A percentile compares a stretch with the other conserved stretches of the same genome.
These are phyloP conservation scores for Drosophila ananassae DNA, from an alignment of 1,140 invertebrate species.

Conservation along the genomic window DNA sequence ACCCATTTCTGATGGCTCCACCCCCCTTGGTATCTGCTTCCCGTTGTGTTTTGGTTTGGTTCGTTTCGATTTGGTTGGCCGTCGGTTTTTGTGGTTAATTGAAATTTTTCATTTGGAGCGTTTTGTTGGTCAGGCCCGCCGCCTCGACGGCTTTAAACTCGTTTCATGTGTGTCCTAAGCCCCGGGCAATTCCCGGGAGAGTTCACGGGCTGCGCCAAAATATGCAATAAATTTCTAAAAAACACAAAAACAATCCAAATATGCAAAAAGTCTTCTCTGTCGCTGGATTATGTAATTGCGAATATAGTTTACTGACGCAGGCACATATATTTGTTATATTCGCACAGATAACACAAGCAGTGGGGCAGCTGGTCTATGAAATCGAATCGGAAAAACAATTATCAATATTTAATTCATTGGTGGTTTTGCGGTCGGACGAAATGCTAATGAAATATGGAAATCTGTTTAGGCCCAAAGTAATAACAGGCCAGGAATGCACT, in stretches of 20 bases:
- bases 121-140: constrained; percentile 1
- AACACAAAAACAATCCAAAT: constrained; percentile 19
- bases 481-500: neutral
- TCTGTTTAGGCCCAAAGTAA: constrained; percentile 64
- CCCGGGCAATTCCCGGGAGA: constrained; percentile 41
- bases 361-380: neutral
- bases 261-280: constrained; percentile 33
- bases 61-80: constrained; percentile 37
- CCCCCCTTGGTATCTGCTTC: constrained; percentile 5
- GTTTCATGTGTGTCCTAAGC: constrained; percentile 51
- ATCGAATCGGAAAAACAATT: constrained; percentile 68
- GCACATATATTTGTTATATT: constrained; percentile 29
- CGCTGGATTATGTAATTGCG: constrained; percentile 60
- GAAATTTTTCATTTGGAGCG: constrained; percentile 53
- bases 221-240: constrained; percentile 50
- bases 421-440: constrained; percentile 56
- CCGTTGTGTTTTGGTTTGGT: constrained; percentile 20
- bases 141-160: constrained; percentile 52
- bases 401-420: constrained; percentile 75
- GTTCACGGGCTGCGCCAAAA: constrained; percentile 36
- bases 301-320: constrained; percentile 5
- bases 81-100: constrained; percentile 62
- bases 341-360: constrained; percentile 11
- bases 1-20: constrained; percentile 15
- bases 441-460: constrained; percentile 71